Base-by-base conservation (phyloP, 2,888 invertebrate species). In the Hyppa rectilinea region DNA sequence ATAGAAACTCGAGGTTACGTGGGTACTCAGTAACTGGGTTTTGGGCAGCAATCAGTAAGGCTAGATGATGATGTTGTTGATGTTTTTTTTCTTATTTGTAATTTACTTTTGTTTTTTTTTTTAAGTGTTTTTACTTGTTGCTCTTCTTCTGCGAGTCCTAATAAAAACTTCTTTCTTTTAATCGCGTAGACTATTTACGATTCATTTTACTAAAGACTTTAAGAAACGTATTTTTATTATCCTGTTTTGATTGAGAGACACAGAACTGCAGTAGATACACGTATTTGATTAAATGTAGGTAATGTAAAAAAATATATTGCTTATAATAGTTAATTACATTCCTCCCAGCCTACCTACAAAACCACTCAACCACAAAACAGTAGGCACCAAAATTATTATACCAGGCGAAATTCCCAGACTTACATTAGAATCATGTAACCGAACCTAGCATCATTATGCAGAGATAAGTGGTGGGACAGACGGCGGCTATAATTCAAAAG, bases 391-490 rank as follows among this genome's bases (percentile, higher is more conserved):
- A 77, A 60, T 71, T 75, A 64, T 64, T 64, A 34, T 26, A 71
- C 17, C 55, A 56, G 56, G 60, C 63, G 50, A 56, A 78, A 52
- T 53, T 75, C 62, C 23, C 65, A 71, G 67, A 65, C 76, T 83
- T 84, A 87, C 85, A 86, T 83, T 82, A 85, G 87, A 85, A 87
- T 88, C 87, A 85, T 87, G 91, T 91, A 91, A 91, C 89, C 84
- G 88, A 90, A 91, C 90, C 88, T 90, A 70, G 68, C 88, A 90
- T 90, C 89, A 91, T 92, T 93, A 92, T 90, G 87, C 87, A 84
- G 85, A 90, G 89, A 90, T 91, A 91, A 92, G 92, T 92, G 89
- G 84, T 83, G 85, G 84, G 88, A 87, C 89, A 89, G 89, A 88
- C 89, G 87, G 87, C 82, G 83, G 84, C 87, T 87, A 90, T 92